These are phyloP conservation scores for Dorcus hopei DNA, from an alignment of 2,888 invertebrate species.

Conservation along the genomic window DNA sequence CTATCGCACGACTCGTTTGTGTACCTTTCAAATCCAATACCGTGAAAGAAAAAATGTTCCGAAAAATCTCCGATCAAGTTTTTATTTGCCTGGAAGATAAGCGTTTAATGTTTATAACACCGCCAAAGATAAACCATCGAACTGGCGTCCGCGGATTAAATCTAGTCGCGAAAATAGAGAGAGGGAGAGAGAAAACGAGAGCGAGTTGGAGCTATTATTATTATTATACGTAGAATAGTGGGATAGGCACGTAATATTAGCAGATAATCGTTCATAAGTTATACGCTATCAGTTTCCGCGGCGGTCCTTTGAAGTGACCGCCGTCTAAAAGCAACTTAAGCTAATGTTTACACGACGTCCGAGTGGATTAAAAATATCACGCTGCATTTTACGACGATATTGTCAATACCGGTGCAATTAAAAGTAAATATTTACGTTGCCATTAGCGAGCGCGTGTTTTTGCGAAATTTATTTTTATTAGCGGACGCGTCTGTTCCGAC, in stretches of 20 bases:
- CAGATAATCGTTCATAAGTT: constrained; percentile 2
- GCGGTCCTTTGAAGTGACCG: background rate
- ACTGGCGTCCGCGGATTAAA: no score
- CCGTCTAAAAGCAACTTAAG: background rate
- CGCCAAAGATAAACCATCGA: no score
- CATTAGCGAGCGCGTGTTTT: background rate
- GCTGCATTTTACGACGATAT: background rate
- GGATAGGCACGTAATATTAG: constrained; percentile 2
- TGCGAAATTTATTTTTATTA: background rate
- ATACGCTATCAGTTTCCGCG: constrained; percentile 3
- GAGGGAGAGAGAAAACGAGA: no score
- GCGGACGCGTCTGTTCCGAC: background rate
- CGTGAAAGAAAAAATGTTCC: no score
- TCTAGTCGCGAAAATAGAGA: no score
- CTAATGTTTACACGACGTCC: background rate
- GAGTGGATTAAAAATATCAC: background rate
- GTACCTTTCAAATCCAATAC: no score
- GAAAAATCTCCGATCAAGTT: no score
- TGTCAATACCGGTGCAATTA: background rate
- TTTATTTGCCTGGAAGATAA: no score
- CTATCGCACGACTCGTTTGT: no score
- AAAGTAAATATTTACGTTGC: background rate
- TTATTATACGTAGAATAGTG: no score
- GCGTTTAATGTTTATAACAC: no score
- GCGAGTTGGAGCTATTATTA: no score